Evolutionary conservation across 2,113 vertebrate species (phyloP), one percentile per base, ranked within the genome.

Genomic region (Percina caprodes): DNA sequence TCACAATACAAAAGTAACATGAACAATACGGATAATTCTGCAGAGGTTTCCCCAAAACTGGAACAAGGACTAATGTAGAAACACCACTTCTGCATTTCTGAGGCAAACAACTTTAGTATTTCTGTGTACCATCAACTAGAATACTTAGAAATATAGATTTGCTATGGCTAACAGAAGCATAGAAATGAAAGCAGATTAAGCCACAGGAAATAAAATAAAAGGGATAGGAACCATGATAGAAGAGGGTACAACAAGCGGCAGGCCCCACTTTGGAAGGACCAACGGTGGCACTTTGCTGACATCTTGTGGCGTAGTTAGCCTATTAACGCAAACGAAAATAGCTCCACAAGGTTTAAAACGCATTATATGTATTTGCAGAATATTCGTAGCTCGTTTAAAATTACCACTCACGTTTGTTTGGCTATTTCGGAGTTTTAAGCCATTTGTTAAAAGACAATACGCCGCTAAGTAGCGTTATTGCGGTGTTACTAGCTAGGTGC

Each of bases 231-330:
- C n/a, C 39, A 39, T 39, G 39, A 39, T 39, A 39, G 39, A 10
- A 10, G 39, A 24, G 15, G 12, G 26, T 7, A 1, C 18, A 3
- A 49, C 15, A 13, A 54, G 6, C 0, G 15, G 46, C 6, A 49
- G 45, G 13, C 6, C 18, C 1, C 23, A 3, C 23, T 10, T 9
- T 4, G 6, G 30, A 2, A 10, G 2, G 18, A 0, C 16, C 6
- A 0, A 15, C 4, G 2, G 35, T 6, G 23, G 69, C 2, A 5
- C 48, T 70, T 1, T 82, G 78, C 73, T 69, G 80, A 26, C 88
- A 88, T 30, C 88, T 78, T 10, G 82, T 79, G 91, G 77, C 62
- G 5, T 3, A 30, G 26, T 30, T 30, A 30, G 26, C 26, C 26
- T 30, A 18, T 62, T 12, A 23, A 54, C 33, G 56, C 48, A 74